phyloP scores from a whole-genome alignment of 2,888 invertebrate species.

The Leucoma salicis region DNA sequence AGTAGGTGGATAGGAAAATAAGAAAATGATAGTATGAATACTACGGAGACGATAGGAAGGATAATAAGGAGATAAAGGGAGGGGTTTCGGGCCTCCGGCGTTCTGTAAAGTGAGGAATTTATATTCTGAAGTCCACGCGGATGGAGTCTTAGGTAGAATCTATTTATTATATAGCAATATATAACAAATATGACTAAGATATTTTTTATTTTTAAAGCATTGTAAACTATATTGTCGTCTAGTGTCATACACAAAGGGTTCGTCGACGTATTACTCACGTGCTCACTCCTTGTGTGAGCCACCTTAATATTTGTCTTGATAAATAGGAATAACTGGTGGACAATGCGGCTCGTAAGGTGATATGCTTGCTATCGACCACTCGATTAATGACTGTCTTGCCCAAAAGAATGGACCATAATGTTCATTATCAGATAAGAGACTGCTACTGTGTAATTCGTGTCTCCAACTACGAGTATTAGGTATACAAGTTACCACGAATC shows the following conservation, averaged over 20 bases:
- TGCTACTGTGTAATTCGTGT: constrained; percentile 80
- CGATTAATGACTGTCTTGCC: constrained; percentile 80
- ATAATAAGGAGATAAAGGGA: too few species aligned
- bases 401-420: constrained; percentile 81
- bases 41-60: too few species aligned
- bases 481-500: constrained; percentile 64
- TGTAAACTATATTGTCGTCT: constrained; percentile 60
- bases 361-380: constrained; percentile 75
- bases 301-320: constrained; percentile 78
- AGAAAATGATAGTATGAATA: too few species aligned
- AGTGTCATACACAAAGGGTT: constrained; percentile 67
- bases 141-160: too few species aligned
- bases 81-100: too few species aligned
- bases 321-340: constrained; percentile 78
- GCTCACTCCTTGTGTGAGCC: constrained; percentile 60
- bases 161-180: neutral
- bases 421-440: constrained; percentile 80
- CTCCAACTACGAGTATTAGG: constrained; percentile 70
- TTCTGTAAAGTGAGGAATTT: too few species aligned
- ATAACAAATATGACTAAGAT: constrained; percentile 8
- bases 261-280: constrained; percentile 52
- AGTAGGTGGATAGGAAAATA: too few species aligned
- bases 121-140: too few species aligned
- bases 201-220: neutral
- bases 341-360: constrained; percentile 78